These are phyloP conservation scores for Arenaria interpres DNA, from an alignment of 2,113 vertebrate species.

Conservation along the genomic window DNA sequence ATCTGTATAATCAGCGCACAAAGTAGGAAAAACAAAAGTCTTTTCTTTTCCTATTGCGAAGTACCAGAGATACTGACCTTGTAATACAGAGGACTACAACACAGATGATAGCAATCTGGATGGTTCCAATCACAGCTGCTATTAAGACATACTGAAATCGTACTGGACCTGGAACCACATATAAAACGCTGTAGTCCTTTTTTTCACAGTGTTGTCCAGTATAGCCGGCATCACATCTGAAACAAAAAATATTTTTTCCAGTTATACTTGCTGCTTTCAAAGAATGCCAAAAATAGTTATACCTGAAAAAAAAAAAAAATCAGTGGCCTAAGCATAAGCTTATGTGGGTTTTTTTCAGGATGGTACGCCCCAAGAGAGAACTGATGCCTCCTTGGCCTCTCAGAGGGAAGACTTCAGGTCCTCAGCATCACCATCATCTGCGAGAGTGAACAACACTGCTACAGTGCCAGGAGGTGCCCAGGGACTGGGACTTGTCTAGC, in stretches of 20 bases:
- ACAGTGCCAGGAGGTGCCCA: background rate
- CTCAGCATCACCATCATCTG: background rate
- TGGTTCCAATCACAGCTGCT: conserved; percentile 96
- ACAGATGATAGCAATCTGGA: conserved; percentile 99
- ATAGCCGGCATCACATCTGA: conserved; percentile 95
- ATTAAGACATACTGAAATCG: conserved; percentile 98
- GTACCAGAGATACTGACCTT: conserved; percentile 80
- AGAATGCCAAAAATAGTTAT: background rate
- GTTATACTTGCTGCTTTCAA: background rate
- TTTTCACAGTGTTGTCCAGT: conserved; percentile 97
- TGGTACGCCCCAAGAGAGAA: background rate
- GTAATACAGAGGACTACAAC: conserved; percentile 99
- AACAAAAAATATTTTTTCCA: background rate
- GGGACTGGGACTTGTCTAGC: background rate
- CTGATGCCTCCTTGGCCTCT: background rate
- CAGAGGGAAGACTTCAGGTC: background rate
- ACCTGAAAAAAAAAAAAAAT: background rate
- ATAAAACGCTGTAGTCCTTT: conserved; percentile 98
- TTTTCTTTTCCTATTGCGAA: background rate
- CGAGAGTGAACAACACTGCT: background rate
- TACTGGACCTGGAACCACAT: conserved; percentile 96
- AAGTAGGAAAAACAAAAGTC: background rate
- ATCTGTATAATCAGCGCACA: background rate
- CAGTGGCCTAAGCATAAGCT: background rate
- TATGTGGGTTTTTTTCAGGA: background rate